Base-by-base conservation (phyloP, 2,797 vertebrate genomes). In the Gymnopithys bicolor region DNA sequence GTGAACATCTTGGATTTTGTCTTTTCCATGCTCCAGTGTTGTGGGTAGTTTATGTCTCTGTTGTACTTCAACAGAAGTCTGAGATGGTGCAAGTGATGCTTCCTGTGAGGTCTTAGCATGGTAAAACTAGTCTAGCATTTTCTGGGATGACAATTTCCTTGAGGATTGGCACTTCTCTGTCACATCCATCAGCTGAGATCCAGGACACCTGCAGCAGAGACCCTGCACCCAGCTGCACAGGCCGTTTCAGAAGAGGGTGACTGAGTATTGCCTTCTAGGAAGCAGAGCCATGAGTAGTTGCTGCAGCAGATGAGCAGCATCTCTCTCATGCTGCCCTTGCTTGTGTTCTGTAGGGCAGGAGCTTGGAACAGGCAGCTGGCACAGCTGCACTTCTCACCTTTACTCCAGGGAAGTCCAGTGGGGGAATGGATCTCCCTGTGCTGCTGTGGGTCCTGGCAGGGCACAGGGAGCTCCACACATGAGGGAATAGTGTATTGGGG, bases 181-280 rank as follows among this genome's bases (percentile, higher is more conserved):
- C 48, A 25, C 1, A 14, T 46, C 53, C 35, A 5, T 5, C 35
- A 28, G 25, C 23, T 19, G 62, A 33, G 32, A 28, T 19, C 12
- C n/a, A 27, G 48, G 52, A 27, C 5, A 49, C 8, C 7, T 0
- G 23, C 64, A 18, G 51, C 46, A 39, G 28, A 6, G 30, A 16
- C 8, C 9, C 4, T 0, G 0, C 33, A 45, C 11, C 10, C 37
- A 6, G 48, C 17, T 2, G 19, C 48, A 12, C 13, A 5, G 39
- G 13, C 3, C 11, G 2, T 22, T n/a, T 21, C 2, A 1, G 27
- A 59, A 28, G 56, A 8, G 11, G 22, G 17, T 12, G 22, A 5
- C 27, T 15, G n/a, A 22, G 24, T 30, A 14, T 2, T 0, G 0
- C 1, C 7, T 3, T n/a, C 25, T 14, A 2, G 76, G n/a, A 28